Percentiles rank a stretch among this genome's conserved stretches.
Evolutionary conservation across 2,113 vertebrate species (phyloP).

Genomic region (Campylorhamphus procurvoides): DNA sequence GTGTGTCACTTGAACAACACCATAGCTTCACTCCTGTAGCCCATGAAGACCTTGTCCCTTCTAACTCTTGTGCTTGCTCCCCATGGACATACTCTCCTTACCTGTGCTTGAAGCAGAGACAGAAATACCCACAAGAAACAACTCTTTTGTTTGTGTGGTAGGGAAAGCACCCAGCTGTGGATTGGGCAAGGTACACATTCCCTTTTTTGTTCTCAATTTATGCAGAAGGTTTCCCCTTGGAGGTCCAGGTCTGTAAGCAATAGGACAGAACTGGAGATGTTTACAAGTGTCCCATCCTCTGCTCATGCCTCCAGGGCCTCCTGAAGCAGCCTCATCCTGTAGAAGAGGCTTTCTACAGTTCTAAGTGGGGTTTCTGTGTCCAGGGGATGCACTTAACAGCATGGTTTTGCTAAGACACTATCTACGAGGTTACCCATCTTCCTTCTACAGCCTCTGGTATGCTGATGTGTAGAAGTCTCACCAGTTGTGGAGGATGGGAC

Average conservation of each 20-base stretch:
- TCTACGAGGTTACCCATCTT: conserved; percentile 82
- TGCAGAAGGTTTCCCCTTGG: not conserved
- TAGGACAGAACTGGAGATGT: not conserved
- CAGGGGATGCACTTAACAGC: conserved; percentile 77
- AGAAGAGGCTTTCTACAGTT: conserved; percentile 77
- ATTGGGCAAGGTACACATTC: not conserved
- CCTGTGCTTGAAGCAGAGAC: not conserved
- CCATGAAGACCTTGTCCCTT: not conserved
- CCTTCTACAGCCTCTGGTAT: conserved; percentile 83
- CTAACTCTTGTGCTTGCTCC: not conserved
- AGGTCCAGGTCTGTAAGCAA: not conserved
- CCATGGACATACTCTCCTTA: not conserved
- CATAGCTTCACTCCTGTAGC: not conserved
- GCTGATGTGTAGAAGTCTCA: conserved; percentile 79
- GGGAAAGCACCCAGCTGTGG: not conserved
- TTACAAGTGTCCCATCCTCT: not conserved
- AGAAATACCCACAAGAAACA: not conserved
- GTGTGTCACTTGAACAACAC: not conserved
- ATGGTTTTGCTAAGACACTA: conserved; percentile 87
- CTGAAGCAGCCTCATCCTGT: not conserved
- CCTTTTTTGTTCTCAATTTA: not conserved
- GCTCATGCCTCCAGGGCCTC: not conserved
- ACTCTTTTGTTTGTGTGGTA: not conserved
- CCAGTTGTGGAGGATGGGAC: not conserved
- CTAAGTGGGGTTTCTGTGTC: conserved; percentile 83